phyloP scores from a whole-genome alignment of 2,797 vertebrate species.

The Crenichthys baileyi region DNA sequence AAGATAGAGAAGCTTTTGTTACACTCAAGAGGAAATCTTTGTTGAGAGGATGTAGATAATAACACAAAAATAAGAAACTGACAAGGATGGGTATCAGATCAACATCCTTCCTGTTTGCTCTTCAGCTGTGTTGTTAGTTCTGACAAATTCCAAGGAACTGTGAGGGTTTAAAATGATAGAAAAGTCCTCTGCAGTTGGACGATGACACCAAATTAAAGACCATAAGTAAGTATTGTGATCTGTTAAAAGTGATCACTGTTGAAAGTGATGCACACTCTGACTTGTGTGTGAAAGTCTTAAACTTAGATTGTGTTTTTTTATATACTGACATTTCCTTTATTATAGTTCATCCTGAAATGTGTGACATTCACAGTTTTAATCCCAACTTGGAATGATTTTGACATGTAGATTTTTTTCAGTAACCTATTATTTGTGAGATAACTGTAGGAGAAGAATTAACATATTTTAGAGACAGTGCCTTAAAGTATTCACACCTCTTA shows the following conservation, averaged over 20 bases:
- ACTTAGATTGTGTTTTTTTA: no score
- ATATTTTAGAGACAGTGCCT: background rate
- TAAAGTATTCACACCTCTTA: background rate
- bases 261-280: background rate
- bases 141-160: background rate
- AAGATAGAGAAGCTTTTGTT: background rate
- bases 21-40: background rate
- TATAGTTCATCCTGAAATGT: background rate
- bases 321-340: background rate
- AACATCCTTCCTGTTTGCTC: background rate
- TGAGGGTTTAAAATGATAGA: background rate
- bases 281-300: background rate
- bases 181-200: background rate
- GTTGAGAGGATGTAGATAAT: background rate
- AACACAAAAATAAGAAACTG: background rate
- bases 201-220: background rate
- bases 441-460: background rate
- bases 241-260: background rate
- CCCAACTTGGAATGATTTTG: background rate
- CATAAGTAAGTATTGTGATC: background rate
- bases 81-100: background rate
- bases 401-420: background rate
- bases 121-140: background rate
- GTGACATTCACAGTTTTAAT: background rate
- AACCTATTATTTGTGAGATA: background rate